Conservation (phyloP, 2,888 invertebrate genomes). For the Gortyna flavago region DNA sequence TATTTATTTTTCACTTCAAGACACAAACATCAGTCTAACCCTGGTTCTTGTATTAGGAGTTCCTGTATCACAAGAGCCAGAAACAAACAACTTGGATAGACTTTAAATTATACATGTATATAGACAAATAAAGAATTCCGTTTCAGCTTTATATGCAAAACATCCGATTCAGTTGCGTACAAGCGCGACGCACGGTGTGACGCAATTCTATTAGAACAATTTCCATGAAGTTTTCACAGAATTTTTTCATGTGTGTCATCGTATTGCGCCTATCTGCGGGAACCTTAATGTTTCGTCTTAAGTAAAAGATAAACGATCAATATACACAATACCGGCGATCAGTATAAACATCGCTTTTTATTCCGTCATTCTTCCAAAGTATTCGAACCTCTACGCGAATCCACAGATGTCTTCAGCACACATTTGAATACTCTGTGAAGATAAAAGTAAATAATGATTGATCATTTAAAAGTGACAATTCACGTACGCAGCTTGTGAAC, state of each 20-base stretch:
- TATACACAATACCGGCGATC: conserved; percentile 10
- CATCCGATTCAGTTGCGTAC: neutral
- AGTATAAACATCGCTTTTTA: conserved; percentile 29
- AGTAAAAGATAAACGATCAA: conserved; percentile 34
- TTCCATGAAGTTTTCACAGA: neutral
- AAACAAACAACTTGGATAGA: neutral
- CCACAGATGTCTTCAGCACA: conserved; percentile 59
- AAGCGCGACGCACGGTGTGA: neutral
- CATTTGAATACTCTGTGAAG: conserved; percentile 63
- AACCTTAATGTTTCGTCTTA: neutral
- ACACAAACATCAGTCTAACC: too few relatives aligned
- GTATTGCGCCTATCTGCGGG: neutral
- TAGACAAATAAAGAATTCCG: neutral
- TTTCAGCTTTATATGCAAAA: neutral
- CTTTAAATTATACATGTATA: neutral
- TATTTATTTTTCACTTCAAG: too few relatives aligned
- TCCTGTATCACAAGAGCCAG: too few relatives aligned
- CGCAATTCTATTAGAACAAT: neutral
- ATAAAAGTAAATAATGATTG: conserved; percentile 73
- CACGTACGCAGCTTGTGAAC: conserved; percentile 68
- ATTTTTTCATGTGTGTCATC: neutral
- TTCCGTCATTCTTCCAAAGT: conserved; percentile 47
- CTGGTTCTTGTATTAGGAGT: too few relatives aligned
- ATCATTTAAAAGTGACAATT: conserved; percentile 66
- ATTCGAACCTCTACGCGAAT: conserved; percentile 53